Base-by-base conservation (phyloP, 2,797 vertebrate species). In the Girardinus metallicus region DNA sequence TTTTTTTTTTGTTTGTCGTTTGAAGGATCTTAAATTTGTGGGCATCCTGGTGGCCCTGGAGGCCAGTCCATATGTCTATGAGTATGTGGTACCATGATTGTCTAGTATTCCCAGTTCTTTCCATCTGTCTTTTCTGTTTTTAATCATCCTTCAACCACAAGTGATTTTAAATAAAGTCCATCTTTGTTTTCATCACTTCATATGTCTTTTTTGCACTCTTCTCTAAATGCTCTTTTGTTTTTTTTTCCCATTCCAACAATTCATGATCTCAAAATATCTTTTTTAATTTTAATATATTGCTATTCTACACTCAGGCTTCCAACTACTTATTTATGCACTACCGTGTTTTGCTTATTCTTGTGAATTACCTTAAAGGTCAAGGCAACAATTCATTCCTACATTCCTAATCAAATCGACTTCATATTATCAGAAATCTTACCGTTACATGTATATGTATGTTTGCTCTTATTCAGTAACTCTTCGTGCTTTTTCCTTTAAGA, bases 21-120 rank as follows among this genome's bases (percentile, higher is more conserved):
- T 72, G 80, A 81, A 89, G 83, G 68, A 79, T 89, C 78, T 83
- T 83, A 85, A 88, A 90, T 85, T 90, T 83, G 73, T 21, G 81
- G 76, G 78, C 80, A 76, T 86, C 89, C 86, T 60, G 74, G 79
- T 78, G 92, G 73, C 80, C 84, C 81, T 39, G 86, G 84, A 85
- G 78, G 81, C 83, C 29, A 21, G 49, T 86, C 83, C 76, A 47
- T 86, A 75, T 83, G 84, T 73, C 64, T 34, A 51, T 79, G 81
- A 80, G 72, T 82, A 80, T 75, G 9, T 79, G 73, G 76, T 77
- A 31, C 85, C 57, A 83, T 46, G 44, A 73, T 85, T 83, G 68
- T 77, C 66, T 49, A 23, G 73, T 80, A 76, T 80, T 70, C 60
- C 73, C 44, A 0, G 74, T 43, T 57, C 13, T 77, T 46, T 23